A percentile compares a stretch with the other conserved stretches of the same genome.
These are phyloP conservation scores for Drosophila teissieri DNA, from an alignment of 1,140 invertebrate species.

Conservation along the genomic window DNA sequence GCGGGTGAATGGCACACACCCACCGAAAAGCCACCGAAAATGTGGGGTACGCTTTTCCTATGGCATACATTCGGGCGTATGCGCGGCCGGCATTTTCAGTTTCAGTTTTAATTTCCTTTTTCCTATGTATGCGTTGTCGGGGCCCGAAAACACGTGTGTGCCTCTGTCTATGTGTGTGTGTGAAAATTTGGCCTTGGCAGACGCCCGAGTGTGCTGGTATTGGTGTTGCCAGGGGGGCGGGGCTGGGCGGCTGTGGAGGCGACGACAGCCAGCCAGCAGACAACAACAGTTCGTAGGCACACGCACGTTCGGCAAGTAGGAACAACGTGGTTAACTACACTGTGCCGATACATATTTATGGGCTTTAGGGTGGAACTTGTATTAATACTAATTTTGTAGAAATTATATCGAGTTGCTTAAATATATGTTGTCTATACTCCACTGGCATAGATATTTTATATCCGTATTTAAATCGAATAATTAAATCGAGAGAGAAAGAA, in stretches of 20 bases:
- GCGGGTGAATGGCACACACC: conserved; percentile 17
- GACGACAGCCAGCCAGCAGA: conserved; percentile 61
- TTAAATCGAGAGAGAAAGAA: too few species aligned
- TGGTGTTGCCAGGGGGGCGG: conserved; percentile 5
- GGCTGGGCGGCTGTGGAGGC: conserved; percentile 2
- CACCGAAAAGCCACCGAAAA: conserved; percentile 23
- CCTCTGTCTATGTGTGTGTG: conserved; percentile 55
- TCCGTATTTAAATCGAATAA: not conserved
- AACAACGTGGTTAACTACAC: conserved; percentile 45
- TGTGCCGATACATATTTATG: conserved; percentile 41
- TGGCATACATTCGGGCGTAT: conserved; percentile 76
- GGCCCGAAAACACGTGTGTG: conserved; percentile 56
- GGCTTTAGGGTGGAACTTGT: conserved; percentile 22
- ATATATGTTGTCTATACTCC: too few species aligned
- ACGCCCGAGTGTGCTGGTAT: conserved; percentile 30
- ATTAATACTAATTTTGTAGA: not conserved
- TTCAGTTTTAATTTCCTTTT: conserved; percentile 84
- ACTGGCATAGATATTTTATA: too few species aligned
- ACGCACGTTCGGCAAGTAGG: conserved; percentile 47
- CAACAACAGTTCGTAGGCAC: conserved; percentile 61
- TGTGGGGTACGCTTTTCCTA: conserved; percentile 48
- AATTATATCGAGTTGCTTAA: not conserved
- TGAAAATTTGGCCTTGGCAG: conserved; percentile 80
- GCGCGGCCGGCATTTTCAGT: conserved; percentile 78
- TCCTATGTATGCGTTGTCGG: conserved; percentile 76